Conservation (phyloP, 1,140 invertebrate genomes). For the Scylla paramamosain region DNA sequence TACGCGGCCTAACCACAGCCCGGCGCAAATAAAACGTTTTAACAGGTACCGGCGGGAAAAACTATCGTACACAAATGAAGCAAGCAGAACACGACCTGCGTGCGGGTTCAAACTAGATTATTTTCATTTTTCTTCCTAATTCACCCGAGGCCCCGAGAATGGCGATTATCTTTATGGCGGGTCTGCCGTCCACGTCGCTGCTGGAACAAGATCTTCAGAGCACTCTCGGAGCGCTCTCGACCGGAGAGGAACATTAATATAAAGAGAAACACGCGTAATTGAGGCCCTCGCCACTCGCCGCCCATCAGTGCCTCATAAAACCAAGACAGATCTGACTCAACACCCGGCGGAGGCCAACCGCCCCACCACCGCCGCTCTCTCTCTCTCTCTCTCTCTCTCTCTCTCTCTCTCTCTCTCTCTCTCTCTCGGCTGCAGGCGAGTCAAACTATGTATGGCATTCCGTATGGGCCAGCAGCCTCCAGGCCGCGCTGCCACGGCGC, state of each 20-base stretch:
- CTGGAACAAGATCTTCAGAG: conserved; percentile 3
- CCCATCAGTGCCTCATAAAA: conserved; percentile 13
- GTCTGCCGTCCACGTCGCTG: background rate
- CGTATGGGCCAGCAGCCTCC: background rate
- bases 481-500: background rate
- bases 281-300: conserved; percentile 15
- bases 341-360: background rate
- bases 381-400: background rate
- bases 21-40: conserved; percentile 1
- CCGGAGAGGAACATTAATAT: background rate
- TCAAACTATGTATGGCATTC: conserved; percentile 23
- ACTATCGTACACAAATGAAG: conserved; percentile 22
- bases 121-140: conserved; percentile 25
- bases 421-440: conserved; percentile 3
- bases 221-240: background rate
- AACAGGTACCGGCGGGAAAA: background rate
- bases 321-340: conserved; percentile 21
- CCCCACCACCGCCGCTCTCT: too few relatives aligned
- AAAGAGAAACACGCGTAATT: conserved; percentile 2
- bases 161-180: conserved; percentile 8
- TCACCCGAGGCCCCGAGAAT: background rate
- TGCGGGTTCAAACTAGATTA: conserved; percentile 12
- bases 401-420: background rate
- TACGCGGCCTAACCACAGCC: background rate
- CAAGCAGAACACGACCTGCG: background rate